A percentile compares a stretch with the other conserved stretches of the same genome.
Evolutionary conservation across 2,888 invertebrate species (phyloP).

Genomic region (Idaea dimidiata): DNA sequence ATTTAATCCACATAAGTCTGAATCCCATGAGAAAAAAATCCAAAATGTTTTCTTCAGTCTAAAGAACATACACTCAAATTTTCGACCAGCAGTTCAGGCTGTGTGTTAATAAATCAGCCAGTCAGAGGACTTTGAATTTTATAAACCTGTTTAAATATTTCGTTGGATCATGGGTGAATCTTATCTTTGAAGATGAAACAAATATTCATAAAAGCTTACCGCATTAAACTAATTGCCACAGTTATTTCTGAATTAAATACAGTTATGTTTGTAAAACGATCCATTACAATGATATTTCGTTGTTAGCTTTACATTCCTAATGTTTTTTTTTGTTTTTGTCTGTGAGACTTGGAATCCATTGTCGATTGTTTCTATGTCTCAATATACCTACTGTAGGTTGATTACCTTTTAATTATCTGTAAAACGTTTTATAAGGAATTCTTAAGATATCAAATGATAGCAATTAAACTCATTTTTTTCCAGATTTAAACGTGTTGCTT

Average conservation of each 20-base stretch:
- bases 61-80: too few species aligned
- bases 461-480: too few species aligned
- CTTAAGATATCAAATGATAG: not conserved
- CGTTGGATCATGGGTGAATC: not conserved
- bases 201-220: not conserved
- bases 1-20: too few species aligned
- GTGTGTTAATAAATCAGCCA: not conserved
- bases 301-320: not conserved
- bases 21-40: too few species aligned
- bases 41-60: too few species aligned
- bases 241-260: conserved; percentile 15
- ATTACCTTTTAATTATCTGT: not conserved
- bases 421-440: not conserved
- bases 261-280: conserved; percentile 21
- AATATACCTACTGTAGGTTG: not conserved
- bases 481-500: too few species aligned
- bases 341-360: not conserved
- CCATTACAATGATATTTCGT: not conserved
- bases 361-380: not conserved
- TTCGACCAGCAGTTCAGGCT: not conserved
- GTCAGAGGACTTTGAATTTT: too few species aligned
- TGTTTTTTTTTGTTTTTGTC: not conserved
- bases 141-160: not conserved
- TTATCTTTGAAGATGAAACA: not conserved
- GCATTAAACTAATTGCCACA: not conserved